Percentiles rank a stretch among this genome's conserved stretches.
Evolutionary conservation across 2,113 vertebrate species (phyloP).

Genomic region (Condylura cristata): DNA sequence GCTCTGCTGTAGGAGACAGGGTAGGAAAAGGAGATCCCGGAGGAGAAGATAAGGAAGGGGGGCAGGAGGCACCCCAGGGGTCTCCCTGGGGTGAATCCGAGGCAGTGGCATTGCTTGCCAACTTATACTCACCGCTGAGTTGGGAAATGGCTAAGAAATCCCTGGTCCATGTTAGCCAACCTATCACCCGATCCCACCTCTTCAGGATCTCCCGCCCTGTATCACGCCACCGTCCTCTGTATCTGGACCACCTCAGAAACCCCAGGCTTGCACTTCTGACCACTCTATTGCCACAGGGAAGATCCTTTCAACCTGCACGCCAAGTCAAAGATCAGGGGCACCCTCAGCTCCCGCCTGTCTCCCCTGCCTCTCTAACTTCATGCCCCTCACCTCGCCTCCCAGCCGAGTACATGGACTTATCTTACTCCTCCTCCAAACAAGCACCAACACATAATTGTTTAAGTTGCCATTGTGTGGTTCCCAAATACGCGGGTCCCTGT

Average conservation of each 20-base stretch:
- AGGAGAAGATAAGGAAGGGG: not conserved
- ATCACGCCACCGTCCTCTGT: not conserved
- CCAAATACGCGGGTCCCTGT: too few relatives aligned
- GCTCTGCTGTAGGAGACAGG: not conserved
- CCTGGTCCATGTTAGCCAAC: not conserved
- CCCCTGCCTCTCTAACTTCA: not conserved
- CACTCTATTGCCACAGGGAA: not conserved
- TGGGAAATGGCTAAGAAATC: not conserved
- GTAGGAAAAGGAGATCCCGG: not conserved
- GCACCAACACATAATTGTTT: not conserved
- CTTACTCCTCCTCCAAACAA: not conserved
- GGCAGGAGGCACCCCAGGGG: not conserved
- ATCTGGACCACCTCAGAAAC: not conserved
- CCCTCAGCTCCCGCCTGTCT: not conserved
- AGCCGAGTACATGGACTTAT: not conserved
- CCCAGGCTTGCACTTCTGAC: not conserved
- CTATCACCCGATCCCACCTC: not conserved
- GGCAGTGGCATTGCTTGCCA: not conserved
- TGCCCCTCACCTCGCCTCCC: not conserved
- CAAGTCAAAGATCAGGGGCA: too few relatives aligned
- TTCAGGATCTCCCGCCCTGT: not conserved
- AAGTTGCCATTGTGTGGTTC: too few relatives aligned
- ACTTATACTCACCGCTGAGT: not conserved
- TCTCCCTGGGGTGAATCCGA: not conserved
- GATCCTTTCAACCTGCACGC: not conserved